These are phyloP conservation scores for Perithous albicinctus DNA, from an alignment of 2,888 invertebrate species.

Conservation along the genomic window DNA sequence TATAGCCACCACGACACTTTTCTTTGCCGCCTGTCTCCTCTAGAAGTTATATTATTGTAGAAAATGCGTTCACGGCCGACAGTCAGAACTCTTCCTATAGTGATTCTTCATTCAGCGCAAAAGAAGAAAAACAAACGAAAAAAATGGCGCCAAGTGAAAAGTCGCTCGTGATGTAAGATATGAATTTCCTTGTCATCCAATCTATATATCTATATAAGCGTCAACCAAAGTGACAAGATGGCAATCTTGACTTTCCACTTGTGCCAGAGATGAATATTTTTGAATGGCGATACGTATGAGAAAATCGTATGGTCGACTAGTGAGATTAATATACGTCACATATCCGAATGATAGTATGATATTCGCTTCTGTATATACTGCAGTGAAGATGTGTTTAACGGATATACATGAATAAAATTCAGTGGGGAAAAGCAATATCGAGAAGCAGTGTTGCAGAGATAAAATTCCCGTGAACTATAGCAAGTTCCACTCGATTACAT, in stretches of 20 bases:
- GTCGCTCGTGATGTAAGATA: slow-evolving; percentile 8
- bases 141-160: not conserved
- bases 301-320: slow-evolving; percentile 11
- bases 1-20: slow-evolving; percentile 28
- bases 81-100: not conserved
- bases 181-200: slow-evolving; percentile 11
- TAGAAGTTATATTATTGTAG: slow-evolving; percentile 5
- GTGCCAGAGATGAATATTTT: slow-evolving; percentile 35
- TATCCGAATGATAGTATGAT: not conserved
- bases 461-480: slow-evolving; percentile 9
- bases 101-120: slow-evolving; percentile 1
- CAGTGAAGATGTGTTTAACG: slow-evolving; percentile 15
- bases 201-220: not conserved
- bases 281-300: slow-evolving; percentile 1
- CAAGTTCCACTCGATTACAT: slow-evolving; percentile 25
- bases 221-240: slow-evolving; percentile 11
- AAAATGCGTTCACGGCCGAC: slow-evolving; percentile 15
- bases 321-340: slow-evolving; percentile 34
- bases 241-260: slow-evolving; percentile 25
- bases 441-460: slow-evolving; percentile 27
- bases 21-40: not conserved
- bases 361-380: not conserved
- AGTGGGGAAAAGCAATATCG: slow-evolving; percentile 37
- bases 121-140: too few species aligned
- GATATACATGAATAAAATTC: slow-evolving; percentile 40